Evolutionary conservation across 2,797 vertebrate genomes (phyloP), one percentile per base, ranked within the genome.

Genomic region (Leptoclinus maculatus): DNA sequence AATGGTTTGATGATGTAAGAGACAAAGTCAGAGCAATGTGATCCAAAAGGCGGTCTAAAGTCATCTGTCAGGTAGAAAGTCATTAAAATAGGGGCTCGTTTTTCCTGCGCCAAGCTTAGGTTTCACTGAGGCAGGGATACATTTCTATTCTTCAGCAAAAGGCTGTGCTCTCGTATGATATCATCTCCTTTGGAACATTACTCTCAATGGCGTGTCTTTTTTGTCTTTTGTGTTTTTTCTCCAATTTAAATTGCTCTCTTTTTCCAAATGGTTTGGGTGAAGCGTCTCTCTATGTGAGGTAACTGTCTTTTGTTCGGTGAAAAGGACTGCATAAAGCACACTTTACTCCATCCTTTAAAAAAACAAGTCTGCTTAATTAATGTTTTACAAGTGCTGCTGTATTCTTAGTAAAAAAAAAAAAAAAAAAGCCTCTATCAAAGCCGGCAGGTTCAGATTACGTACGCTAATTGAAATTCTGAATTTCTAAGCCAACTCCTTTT

Each of bases 21-120:
- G 92, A 96, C 94, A 94, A 95, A 94, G 94, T 94, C 94, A 85
- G 82, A 83, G 95, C 93, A 94, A 95, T 93, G 91, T 91, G 94
- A 95, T 95, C 94, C 95, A 95, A 94, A 94, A 94, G 90, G 87
- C 87, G 36, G 84, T 84, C 93, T 93, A 93, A 95, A 96, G 94
- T 95, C 95, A 95, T 95, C 94, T 95, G 95, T 94, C 95, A 95
- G 93, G 92, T 92, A 95, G 93, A 96, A 96, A 95, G 93, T 93
- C 91, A 92, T 94, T 94, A 95, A 95, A 95, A 95, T 90, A 92
- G 92, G 82, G 91, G 84, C 93, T 94, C 88, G 76, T 92, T 95
- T 95, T 95, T 95, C 92, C 94, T 90, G 76, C 34, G 27, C 81
- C 59, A 41, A 90, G 91, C 91, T 95, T 83, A 79, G 86, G 93